phyloP scores from a whole-genome alignment of 2,113 vertebrate species.

The Rhynchomys soricoides region DNA sequence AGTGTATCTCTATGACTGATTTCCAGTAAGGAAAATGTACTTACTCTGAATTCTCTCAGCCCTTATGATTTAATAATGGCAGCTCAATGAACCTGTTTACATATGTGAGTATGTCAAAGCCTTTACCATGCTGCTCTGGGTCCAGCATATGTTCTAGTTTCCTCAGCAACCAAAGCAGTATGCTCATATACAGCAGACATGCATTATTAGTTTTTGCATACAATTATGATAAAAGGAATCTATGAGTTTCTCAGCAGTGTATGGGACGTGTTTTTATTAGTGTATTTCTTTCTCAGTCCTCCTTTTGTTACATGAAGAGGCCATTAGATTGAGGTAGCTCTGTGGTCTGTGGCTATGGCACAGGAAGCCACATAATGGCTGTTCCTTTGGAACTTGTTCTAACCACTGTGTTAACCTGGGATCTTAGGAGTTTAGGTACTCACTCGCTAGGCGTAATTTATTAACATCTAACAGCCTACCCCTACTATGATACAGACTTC shows the following conservation, averaged over 20 bases:
- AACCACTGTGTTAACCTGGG: constrained; percentile 1
- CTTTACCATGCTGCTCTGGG: constrained; percentile 25
- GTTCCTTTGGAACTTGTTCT: constrained; percentile 49
- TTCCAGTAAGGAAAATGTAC: constrained; percentile 50
- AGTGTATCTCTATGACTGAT: constrained; percentile 29
- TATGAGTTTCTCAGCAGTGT: neutral
- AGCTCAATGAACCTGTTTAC: constrained; percentile 67
- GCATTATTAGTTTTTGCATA: neutral
- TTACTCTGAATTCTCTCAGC: constrained; percentile 56
- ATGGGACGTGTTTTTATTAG: neutral
- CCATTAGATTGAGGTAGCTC: neutral
- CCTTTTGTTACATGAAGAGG: neutral
- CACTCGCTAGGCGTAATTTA: neutral
- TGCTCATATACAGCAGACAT: neutral
- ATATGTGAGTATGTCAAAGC: constrained; percentile 53
- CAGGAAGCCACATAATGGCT: neutral
- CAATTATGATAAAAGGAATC: neutral
- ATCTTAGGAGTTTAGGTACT: constrained; percentile 17
- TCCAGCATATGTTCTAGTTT: constrained; percentile 21
- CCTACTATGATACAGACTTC: constrained; percentile 20
- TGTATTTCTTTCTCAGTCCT: neutral
- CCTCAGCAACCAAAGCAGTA: constrained; percentile 33
- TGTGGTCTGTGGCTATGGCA: neutral
- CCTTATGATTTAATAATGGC: constrained; percentile 71
- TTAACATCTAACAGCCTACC: neutral